These are phyloP conservation scores for Cheilosia vulpina DNA, from an alignment of 2,888 invertebrate genomes.

Conservation along the genomic window DNA sequence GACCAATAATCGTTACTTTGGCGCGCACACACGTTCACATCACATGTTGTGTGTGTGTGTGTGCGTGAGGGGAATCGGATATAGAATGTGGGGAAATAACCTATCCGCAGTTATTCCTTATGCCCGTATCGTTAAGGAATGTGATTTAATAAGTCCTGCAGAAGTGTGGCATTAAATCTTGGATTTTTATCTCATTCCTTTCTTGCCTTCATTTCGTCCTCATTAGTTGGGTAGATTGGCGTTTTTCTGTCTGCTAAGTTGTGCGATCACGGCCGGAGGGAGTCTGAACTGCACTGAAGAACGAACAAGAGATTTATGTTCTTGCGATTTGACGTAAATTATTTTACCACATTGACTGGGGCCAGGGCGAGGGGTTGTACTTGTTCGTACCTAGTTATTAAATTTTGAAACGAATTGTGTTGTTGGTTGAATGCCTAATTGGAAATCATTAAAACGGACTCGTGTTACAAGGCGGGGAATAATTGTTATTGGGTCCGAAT, in stretches of 20 bases:
- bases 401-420: conserved; percentile 49
- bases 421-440: conserved; percentile 55
- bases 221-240: conserved; percentile 73
- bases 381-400: conserved; percentile 46
- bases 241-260: conserved; percentile 64
- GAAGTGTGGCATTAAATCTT: conserved; percentile 75
- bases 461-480: conserved; percentile 17
- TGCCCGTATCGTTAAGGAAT: conserved; percentile 64
- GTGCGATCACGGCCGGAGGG: conserved; percentile 46
- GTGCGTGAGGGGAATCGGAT: not conserved
- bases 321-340: conserved; percentile 64
- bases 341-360: conserved; percentile 44
- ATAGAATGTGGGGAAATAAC: conserved; percentile 27
- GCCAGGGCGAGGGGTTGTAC: conserved; percentile 17
- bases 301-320: conserved; percentile 67
- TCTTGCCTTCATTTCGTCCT: conserved; percentile 73
- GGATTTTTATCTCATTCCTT: conserved; percentile 75
- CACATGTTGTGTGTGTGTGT: conserved; percentile 21
- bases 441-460: conserved; percentile 55
- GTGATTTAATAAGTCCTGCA: conserved; percentile 74
- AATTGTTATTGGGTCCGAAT: not conserved
- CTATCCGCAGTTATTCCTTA: conserved; percentile 28
- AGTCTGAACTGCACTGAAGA: not conserved
- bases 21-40: conserved; percentile 43
- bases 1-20: conserved; percentile 63